Evolutionary conservation across 2,797 vertebrate genomes (phyloP).

Genomic region (Paramormyrops hopkinsi): DNA sequence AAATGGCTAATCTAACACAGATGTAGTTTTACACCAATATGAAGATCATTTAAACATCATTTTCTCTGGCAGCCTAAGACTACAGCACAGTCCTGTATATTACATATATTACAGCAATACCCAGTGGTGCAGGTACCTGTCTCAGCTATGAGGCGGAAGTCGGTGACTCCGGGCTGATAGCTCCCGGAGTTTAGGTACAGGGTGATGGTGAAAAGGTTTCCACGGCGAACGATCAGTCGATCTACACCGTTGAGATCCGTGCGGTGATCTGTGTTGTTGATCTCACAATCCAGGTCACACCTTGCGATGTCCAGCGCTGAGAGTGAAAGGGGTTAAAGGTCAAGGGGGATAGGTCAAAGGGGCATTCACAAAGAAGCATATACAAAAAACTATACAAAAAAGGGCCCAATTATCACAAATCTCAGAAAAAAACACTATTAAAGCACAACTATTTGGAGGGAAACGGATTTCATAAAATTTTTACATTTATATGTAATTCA

Average conservation of each 20-base stretch:
- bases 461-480: neutral
- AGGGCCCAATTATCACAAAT: neutral
- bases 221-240: conserved; percentile 78
- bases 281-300: conserved; percentile 68
- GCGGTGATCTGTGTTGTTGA: conserved; percentile 73
- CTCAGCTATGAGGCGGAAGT: conserved; percentile 62
- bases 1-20: neutral
- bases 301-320: conserved; percentile 71
- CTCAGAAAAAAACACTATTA: neutral
- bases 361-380: neutral
- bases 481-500: neutral
- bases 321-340: neutral
- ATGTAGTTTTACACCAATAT: neutral
- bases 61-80: neutral
- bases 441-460: neutral
- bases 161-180: conserved; percentile 65
- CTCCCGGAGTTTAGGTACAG: conserved; percentile 66
- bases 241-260: conserved; percentile 64
- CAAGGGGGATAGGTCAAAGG: neutral
- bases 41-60: neutral
- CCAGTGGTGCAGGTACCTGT: conserved; percentile 62
- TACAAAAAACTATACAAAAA: neutral
- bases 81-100: neutral
- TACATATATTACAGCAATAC: neutral
- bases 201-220: conserved; percentile 71